Percentiles rank a stretch among this genome's conserved stretches.
These are phyloP conservation scores for Falcaria lacertinaria DNA, from an alignment of 2,888 invertebrate genomes.

Conservation along the genomic window DNA sequence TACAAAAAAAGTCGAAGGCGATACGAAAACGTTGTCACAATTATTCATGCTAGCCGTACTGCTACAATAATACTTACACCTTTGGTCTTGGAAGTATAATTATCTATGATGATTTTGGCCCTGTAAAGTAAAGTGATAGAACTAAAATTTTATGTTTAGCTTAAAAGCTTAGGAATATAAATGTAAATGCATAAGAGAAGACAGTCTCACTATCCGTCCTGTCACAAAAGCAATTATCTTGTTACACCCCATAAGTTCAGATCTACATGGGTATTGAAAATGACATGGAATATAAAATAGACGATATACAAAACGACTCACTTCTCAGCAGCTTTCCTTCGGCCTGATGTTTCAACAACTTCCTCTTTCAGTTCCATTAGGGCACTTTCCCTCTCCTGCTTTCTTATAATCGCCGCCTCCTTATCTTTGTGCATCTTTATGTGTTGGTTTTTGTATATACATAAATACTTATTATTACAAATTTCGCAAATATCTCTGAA, in stretches of 20 bases:
- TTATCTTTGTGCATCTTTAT: conserved; percentile 66
- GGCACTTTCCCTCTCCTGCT: conserved; percentile 19
- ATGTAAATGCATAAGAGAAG: too few relatives aligned
- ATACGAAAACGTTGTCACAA: too few relatives aligned
- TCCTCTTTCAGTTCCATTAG: conserved; percentile 21
- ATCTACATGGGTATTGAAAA: too few relatives aligned
- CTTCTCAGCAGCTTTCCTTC: conserved; percentile 57
- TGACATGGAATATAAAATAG: conserved; percentile 1
- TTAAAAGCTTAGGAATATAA: too few relatives aligned
- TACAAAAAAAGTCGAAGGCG: too few relatives aligned
- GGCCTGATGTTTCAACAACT: conserved; percentile 20
- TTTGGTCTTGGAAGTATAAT: neutral
- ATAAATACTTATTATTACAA: conserved; percentile 70
- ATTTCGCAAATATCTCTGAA: conserved; percentile 72
- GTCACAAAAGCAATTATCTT: too few relatives aligned
- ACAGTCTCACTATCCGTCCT: too few relatives aligned
- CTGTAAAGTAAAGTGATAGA: neutral
- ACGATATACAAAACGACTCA: conserved; percentile 18
- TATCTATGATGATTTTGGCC: neutral
- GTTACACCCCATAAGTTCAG: too few relatives aligned
- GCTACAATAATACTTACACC: neutral
- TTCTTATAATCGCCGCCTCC: conserved; percentile 29
- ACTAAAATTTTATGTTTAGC: too few relatives aligned
- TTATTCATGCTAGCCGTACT: too few relatives aligned
- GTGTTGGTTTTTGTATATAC: conserved; percentile 80